A percentile compares a stretch with the other conserved stretches of the same genome.
phyloP scores from a whole-genome alignment of 2,888 invertebrate species.

The Clusia tigrina region DNA sequence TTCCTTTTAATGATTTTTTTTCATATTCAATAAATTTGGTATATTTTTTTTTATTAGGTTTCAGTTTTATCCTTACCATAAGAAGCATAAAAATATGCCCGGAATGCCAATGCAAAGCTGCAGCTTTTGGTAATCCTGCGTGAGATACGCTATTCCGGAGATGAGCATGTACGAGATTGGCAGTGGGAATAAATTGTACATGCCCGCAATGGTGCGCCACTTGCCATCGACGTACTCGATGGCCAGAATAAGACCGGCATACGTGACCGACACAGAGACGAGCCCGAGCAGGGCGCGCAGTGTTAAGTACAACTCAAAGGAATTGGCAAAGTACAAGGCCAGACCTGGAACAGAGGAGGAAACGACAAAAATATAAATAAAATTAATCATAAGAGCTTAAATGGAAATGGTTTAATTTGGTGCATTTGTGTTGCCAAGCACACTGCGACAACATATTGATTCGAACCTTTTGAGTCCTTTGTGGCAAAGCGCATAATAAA shows the following conservation, averaged over 20 bases:
- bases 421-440: too few species aligned
- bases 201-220: slow-evolving; percentile 82
- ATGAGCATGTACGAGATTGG: slow-evolving; percentile 79
- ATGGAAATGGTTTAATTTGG: too few species aligned
- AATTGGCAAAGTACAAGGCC: slow-evolving; percentile 74
- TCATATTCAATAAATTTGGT: too few species aligned
- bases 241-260: slow-evolving; percentile 80
- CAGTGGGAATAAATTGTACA: slow-evolving; percentile 81
- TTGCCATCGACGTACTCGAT: slow-evolving; percentile 82
- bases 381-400: too few species aligned
- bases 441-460: too few species aligned
- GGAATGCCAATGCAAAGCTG: slow-evolving; percentile 79
- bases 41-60: too few species aligned
- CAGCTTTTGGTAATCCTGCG: slow-evolving; percentile 77
- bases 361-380: slow-evolving; percentile 12
- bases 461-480: too few species aligned
- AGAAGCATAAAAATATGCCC: slow-evolving; percentile 72
- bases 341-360: slow-evolving; percentile 64
- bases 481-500: too few species aligned
- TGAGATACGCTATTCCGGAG: slow-evolving; percentile 74
- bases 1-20: too few species aligned
- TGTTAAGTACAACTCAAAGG: slow-evolving; percentile 75
- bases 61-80: too few species aligned
- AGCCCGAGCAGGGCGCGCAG: slow-evolving; percentile 77
- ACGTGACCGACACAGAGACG: slow-evolving; percentile 82